phyloP scores from a whole-genome alignment of 2,113 vertebrate species.

The Pygoscelis adeliae region DNA sequence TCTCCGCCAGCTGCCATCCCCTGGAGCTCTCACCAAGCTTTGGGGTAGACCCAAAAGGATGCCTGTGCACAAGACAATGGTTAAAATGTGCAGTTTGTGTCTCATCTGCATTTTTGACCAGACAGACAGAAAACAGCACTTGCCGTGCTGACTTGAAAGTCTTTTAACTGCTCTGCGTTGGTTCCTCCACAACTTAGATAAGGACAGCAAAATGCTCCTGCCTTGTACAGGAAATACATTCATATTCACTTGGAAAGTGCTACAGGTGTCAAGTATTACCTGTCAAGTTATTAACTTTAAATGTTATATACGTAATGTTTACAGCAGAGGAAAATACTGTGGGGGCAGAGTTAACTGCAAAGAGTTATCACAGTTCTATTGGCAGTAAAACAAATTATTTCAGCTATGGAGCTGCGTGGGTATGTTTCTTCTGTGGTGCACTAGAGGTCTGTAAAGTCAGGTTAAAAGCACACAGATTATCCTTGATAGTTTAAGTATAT shows the following conservation, averaged over 20 bases:
- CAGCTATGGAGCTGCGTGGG: neutral
- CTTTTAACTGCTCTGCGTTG: neutral
- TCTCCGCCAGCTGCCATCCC: neutral
- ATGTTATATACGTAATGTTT: neutral
- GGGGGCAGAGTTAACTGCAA: neutral
- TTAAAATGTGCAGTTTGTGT: neutral
- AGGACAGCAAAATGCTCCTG: neutral
- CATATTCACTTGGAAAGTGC: neutral
- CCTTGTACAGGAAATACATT: neutral
- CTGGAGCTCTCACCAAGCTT: neutral
- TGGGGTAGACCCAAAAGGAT: neutral
- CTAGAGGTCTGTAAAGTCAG: neutral
- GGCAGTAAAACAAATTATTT: neutral
- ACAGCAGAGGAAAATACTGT: neutral
- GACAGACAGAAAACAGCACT: neutral
- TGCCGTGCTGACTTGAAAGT: neutral
- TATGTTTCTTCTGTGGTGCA: neutral
- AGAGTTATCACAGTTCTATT: neutral
- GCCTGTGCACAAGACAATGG: neutral
- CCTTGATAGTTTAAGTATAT: neutral
- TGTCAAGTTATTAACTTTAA: neutral
- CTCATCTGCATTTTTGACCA: neutral
- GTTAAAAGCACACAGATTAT: neutral
- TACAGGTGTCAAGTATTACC: neutral
- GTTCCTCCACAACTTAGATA: neutral